Evolutionary conservation across 2,888 invertebrate genomes (phyloP).

Genomic region (Balanococcus diminutus): DNA sequence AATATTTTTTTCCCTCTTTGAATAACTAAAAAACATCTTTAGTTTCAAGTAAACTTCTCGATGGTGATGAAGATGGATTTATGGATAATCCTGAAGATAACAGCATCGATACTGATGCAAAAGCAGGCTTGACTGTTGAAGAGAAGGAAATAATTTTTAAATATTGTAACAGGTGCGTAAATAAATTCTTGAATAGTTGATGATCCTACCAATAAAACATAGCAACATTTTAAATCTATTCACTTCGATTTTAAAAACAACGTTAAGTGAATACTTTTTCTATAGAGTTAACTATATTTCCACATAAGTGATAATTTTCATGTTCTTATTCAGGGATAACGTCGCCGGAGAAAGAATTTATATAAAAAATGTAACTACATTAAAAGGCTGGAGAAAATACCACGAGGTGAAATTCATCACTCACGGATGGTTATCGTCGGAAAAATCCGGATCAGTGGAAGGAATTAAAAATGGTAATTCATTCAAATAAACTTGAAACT

Average conservation of each 20-base stretch:
- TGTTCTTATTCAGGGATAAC: slow-evolving; percentile 8
- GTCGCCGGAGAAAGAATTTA: slow-evolving; percentile 10
- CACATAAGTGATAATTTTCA: neutral
- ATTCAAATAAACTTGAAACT: neutral
- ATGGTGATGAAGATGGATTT: neutral
- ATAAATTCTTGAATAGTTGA: neutral
- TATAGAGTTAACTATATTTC: neutral
- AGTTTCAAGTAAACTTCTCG: slow-evolving; percentile 25
- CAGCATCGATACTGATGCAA: neutral
- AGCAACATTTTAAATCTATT: too few relatives aligned
- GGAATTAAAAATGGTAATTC: slow-evolving; percentile 55
- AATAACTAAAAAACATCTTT: neutral
- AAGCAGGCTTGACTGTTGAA: slow-evolving; percentile 45
- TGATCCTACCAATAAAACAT: neutral
- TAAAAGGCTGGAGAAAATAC: slow-evolving; percentile 47
- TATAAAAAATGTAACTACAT: slow-evolving; percentile 20
- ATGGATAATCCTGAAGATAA: slow-evolving; percentile 25
- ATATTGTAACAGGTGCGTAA: slow-evolving; percentile 49
- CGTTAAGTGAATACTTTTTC: neutral
- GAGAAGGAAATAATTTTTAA: slow-evolving; percentile 52
- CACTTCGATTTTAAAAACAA: neutral
- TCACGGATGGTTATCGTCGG: slow-evolving; percentile 56
- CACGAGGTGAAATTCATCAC: slow-evolving; percentile 54
- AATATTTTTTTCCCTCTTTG: neutral
- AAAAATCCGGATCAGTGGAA: slow-evolving; percentile 45